phyloP scores from a whole-genome alignment of 2,797 vertebrate genomes.

The Coccyzus lansbergi region DNA sequence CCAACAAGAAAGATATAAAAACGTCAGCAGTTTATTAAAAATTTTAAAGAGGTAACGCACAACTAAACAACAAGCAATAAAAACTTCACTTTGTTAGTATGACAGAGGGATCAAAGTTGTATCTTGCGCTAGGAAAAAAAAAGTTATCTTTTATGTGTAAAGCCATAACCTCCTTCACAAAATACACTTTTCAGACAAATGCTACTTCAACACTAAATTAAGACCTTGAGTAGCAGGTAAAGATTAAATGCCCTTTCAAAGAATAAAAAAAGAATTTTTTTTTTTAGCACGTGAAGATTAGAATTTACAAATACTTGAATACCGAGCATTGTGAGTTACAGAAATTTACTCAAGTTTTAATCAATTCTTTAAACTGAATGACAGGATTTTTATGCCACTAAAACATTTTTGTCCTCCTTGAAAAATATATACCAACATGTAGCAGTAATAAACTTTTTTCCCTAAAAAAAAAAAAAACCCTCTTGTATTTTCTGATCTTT shows the following conservation, averaged over 20 bases:
- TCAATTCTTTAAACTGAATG: background rate
- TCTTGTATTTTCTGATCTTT: background rate
- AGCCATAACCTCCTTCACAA: background rate
- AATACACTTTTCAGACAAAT: background rate
- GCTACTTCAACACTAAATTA: background rate
- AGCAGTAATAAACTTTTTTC: background rate
- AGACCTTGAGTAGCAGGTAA: background rate
- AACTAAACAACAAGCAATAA: background rate
- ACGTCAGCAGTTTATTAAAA: background rate
- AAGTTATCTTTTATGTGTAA: background rate
- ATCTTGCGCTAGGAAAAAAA: background rate
- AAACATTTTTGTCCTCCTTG: background rate
- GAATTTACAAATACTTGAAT: background rate
- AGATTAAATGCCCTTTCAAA: background rate
- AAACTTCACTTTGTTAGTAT: background rate
- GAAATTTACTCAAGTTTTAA: background rate
- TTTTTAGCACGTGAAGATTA: accelerated
- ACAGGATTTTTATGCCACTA: background rate
- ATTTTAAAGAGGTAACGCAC: background rate
- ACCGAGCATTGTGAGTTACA: background rate
- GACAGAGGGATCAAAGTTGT: background rate
- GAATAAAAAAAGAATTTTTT: background rate
- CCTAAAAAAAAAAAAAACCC: background rate
- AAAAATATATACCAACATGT: background rate
- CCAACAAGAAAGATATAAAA: accelerated